These are phyloP conservation scores for Drosophila differens DNA, from an alignment of 2,888 invertebrate species.

Conservation along the genomic window DNA sequence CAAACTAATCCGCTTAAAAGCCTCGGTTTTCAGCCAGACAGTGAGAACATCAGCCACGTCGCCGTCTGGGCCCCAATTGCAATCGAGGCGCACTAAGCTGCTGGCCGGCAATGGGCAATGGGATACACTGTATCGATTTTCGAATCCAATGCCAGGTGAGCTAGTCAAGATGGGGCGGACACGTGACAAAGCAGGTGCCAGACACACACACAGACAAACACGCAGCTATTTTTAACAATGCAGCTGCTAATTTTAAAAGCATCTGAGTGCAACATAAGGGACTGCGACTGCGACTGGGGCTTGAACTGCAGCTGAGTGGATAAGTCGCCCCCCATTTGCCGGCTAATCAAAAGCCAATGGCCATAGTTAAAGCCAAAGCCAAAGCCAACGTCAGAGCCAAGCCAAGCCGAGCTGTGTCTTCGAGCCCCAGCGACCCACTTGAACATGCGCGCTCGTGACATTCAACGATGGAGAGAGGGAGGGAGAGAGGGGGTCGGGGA, in stretches of 20 bases:
- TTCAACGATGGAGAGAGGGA: slow-evolving; percentile 41
- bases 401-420: neutral
- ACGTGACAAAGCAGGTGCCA: slow-evolving; percentile 51
- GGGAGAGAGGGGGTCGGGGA: slow-evolving; percentile 25
- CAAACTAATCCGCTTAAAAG: slow-evolving; percentile 77
- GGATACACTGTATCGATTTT: slow-evolving; percentile 64
- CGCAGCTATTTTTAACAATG: slow-evolving; percentile 40
- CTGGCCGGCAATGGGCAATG: slow-evolving; percentile 5
- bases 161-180: slow-evolving; percentile 30
- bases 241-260: slow-evolving; percentile 47
- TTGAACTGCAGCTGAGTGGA: slow-evolving; percentile 45
- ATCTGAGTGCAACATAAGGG: slow-evolving; percentile 2
- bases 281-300: neutral
- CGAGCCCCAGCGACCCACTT: slow-evolving; percentile 65
- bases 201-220: neutral
- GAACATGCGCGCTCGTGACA: slow-evolving; percentile 81
- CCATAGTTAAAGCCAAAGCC: slow-evolving; percentile 10
- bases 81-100: slow-evolving; percentile 58
- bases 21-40: slow-evolving; percentile 66
- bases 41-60: slow-evolving; percentile 22
- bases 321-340: slow-evolving; percentile 45
- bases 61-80: slow-evolving; percentile 16
- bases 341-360: slow-evolving; percentile 51
- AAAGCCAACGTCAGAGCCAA: slow-evolving; percentile 6
- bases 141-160: slow-evolving; percentile 49